Conservation (phyloP, 2,797 vertebrate species). For the Hoplostethus mediterraneus region DNA sequence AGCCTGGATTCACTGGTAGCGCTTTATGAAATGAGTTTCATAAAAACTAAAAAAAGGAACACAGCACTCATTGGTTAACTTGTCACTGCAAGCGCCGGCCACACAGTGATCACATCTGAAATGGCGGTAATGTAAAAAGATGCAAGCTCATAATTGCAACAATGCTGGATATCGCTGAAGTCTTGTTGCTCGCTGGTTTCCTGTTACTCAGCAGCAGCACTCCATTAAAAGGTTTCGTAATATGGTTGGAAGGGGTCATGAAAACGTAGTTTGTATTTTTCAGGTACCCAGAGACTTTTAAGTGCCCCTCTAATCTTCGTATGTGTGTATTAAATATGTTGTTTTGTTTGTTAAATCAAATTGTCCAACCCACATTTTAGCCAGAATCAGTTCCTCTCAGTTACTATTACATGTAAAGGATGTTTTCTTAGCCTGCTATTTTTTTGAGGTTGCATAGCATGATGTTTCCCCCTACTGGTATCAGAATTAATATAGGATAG, state of each 20-base stretch:
- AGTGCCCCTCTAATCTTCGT: constrained; percentile 23
- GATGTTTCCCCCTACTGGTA: constrained; percentile 83
- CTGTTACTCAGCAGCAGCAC: constrained; percentile 29
- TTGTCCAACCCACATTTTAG: constrained; percentile 33
- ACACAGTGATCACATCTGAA: constrained; percentile 33
- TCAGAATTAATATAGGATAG: constrained; percentile 43
- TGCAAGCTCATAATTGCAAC: constrained; percentile 29
- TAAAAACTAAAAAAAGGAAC: constrained; percentile 35
- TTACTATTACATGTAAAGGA: not conserved
- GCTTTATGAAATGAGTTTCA: constrained; percentile 20
- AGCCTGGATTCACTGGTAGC: constrained; percentile 15
- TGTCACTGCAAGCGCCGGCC: constrained; percentile 31
- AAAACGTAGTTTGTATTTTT: not conserved
- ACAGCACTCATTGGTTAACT: constrained; percentile 17
- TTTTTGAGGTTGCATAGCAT: constrained; percentile 68
- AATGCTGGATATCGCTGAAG: constrained; percentile 32
- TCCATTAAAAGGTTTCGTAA: constrained; percentile 60
- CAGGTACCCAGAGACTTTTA: constrained; percentile 11
- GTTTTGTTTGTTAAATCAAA: constrained; percentile 50
- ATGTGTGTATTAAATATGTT: constrained; percentile 22
- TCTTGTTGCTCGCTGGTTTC: constrained; percentile 41
- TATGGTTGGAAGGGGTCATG: constrained; percentile 5
- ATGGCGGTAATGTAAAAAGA: constrained; percentile 23
- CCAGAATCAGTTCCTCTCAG: constrained; percentile 12
- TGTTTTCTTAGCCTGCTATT: constrained; percentile 41